Conservation (phyloP, 2,113 vertebrate genomes). For the Cephalopterus ornatus region DNA sequence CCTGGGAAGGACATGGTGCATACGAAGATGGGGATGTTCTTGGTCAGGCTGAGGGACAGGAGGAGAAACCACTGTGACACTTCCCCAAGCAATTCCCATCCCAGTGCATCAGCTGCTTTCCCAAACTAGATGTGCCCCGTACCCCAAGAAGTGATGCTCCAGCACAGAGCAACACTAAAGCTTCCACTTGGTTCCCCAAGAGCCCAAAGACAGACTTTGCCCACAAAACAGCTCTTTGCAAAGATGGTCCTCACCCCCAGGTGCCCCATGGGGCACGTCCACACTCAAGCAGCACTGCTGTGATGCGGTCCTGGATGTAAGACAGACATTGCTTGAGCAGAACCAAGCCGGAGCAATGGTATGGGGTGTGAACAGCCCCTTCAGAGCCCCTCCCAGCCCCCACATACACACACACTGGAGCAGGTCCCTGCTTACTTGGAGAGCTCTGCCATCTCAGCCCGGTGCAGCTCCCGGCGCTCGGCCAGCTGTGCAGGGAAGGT, state of each 20-base stretch:
- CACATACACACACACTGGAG: no score
- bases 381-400: not conserved
- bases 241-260: not conserved
- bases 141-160: not conserved
- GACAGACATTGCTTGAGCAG: not conserved
- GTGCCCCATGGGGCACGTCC: not conserved
- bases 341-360: not conserved
- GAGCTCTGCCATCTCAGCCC: slow-evolving; percentile 84
- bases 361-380: not conserved
- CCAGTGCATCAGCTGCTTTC: not conserved
- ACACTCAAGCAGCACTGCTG: not conserved
- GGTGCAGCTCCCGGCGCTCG: slow-evolving; percentile 82
- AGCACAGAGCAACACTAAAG: not conserved
- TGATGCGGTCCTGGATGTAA: not conserved
- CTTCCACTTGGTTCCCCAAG: not conserved
- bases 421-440: slow-evolving; percentile 78
- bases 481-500: slow-evolving; percentile 79
- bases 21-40: slow-evolving; percentile 88
- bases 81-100: not conserved
- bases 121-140: not conserved
- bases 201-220: not conserved
- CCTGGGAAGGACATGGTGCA: slow-evolving; percentile 89
- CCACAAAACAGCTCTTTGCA: not conserved
- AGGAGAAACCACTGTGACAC: not conserved
- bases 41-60: slow-evolving; percentile 76